Evolutionary conservation across 1,140 invertebrate genomes (phyloP), one percentile per base, ranked within the genome.

Genomic region (Reticulitermes speratus): DNA sequence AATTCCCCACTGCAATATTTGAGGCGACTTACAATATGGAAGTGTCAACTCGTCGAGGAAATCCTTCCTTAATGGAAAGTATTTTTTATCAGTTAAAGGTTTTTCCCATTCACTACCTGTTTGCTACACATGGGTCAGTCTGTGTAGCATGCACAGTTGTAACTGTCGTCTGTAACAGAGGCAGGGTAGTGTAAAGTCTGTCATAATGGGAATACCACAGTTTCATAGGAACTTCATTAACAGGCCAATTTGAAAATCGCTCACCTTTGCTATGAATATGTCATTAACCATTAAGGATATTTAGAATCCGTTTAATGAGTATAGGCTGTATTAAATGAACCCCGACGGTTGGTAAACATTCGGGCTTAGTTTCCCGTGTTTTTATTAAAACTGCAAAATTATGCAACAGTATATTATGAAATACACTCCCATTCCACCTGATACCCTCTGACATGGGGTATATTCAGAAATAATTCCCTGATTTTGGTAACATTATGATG

Each of bases 401-500:
- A 75, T 75, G 65, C 16, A 75, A 0, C 8, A 75, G 2, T 75
- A n/a, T 25, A 30, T 75, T 75, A 75, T 75, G 25, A 75, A 75
- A 75, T 75, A 30, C 14, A 30, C 65, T 30, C 65, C 16, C 65
- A 14, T 30, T 30, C 65, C 65, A 75, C 16, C 52, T 55, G 52
- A 5, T 55, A 30, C 5, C 65, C 65, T 30, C 65, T 75, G n/a
- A 75, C 65, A 25, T 30, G 65, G 25, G 16, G 14, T n/a, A 75
- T 75, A 30, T 75, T 30, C 7, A 1, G 65, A 75, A 75, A 75
- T 75, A 75, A 75, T 75, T 75, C 65, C 65, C 25, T 30, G 65
- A 14, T 75, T 75, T 75, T 75, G 65, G 65, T 75, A 75, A 75
- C n/a, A 75, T 75, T 30, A 75, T 65, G 59, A 65, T 75, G 65